Evolutionary conservation across 2,113 vertebrate species (phyloP), one percentile per base, ranked within the genome.

Genomic region (Mola mola): DNA sequence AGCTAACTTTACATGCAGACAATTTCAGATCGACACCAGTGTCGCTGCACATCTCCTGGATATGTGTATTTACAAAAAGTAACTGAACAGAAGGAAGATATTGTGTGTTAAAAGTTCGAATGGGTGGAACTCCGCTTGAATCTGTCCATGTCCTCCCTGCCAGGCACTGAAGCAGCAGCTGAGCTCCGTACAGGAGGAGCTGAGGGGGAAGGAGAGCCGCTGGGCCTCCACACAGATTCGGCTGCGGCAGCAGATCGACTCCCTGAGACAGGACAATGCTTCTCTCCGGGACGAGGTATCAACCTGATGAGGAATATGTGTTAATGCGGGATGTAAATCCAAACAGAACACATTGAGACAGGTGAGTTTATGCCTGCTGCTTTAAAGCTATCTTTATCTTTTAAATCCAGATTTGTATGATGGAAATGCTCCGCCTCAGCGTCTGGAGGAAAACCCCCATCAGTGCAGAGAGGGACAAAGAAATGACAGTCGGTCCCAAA

Each of bases 151-250:
- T 52, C 5, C 6, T 49, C 21, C 8, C 21, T 20, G 9, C 1
- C 36, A 98, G 96, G 80, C 58, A 74, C 79, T 99, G 83, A 97
- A 94, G 75, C 94, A 93, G 87, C 95, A 98, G 88, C 80, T 98
- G 62, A 84, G 83, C 78, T 90, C 92, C 17, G 82, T 96, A 81
- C 96, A 95, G 86, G 96, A 98, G 82, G 96, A 98, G 81, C 53
- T 96, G 72, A 95, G 89, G 86, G 89, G 88, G 62, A 94, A 90
- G 68, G 97, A 99, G 75, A 79, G 90, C 67, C 96, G 96, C 80
- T 98, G 96, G 97, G 90, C 91, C 42, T 93, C 90, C 36, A 91
- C 94, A 1, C 92, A 95, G 3, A 72, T 82, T 10, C 94, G 97
- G 8, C 91, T 95, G 38, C 87, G 91, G 64, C 93, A 96, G 66